These are phyloP conservation scores for Desmodus rotundus DNA, from an alignment of 2,113 vertebrate genomes.

Conservation along the genomic window DNA sequence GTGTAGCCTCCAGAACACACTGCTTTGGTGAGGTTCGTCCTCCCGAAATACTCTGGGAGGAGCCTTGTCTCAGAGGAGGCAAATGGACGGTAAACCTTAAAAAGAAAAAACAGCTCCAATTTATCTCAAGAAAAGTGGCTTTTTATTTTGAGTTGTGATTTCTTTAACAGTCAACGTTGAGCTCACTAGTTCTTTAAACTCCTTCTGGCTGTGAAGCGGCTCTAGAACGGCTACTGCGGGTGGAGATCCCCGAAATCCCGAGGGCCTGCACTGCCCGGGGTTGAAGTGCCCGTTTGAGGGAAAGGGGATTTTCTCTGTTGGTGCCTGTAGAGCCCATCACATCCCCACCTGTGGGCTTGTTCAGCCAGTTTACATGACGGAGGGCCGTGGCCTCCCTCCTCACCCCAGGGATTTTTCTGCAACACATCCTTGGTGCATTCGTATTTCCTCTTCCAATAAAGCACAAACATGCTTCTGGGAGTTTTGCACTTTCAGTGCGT, in stretches of 20 bases:
- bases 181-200: not conserved
- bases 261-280: not conserved
- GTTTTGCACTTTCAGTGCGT: not conserved
- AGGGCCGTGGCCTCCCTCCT: not conserved
- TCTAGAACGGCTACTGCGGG: not conserved
- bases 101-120: not conserved
- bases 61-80: not conserved
- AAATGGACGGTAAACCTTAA: not conserved
- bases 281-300: not conserved
- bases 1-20: not conserved
- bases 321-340: not conserved
- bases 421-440: not conserved
- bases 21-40: too few species aligned
- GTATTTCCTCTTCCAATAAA: not conserved
- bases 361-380: rapidly evolving
- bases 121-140: not conserved
- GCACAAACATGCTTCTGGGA: not conserved
- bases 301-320: not conserved
- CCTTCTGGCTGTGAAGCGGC: not conserved
- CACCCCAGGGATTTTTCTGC: not conserved
- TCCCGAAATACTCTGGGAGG: not conserved
- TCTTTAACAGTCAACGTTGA: not conserved
- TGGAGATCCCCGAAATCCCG: not conserved
- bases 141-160: not conserved
- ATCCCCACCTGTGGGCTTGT: rapidly evolving